Conservation (phyloP, 2,113 vertebrate species). For the Protomyctophum bolini region DNA sequence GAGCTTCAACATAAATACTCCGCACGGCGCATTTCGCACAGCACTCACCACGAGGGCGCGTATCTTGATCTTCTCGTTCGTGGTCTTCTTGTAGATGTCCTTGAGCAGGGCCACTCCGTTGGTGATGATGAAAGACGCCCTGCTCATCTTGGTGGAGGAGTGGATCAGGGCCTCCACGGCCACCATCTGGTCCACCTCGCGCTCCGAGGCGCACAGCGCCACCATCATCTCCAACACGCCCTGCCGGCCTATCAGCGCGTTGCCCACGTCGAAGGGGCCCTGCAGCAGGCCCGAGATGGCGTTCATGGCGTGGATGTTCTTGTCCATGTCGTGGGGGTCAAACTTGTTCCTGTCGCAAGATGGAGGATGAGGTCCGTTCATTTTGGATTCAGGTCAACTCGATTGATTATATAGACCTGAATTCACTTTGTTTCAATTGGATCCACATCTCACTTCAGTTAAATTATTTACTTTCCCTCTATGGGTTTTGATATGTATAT, state of each 20-base stretch:
- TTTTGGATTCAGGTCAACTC: too few species aligned
- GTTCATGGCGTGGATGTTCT: conserved; percentile 93
- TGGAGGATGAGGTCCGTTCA: background rate
- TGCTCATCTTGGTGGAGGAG: conserved; percentile 91
- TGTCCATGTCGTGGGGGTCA: conserved; percentile 96
- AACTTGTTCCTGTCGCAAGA: conserved; percentile 84
- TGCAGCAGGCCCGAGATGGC: conserved; percentile 92
- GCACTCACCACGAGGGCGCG: conserved; percentile 91
- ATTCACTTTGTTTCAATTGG: too few species aligned
- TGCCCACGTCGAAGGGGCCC: conserved; percentile 94
- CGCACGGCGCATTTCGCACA: too few species aligned
- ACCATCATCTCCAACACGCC: conserved; percentile 99
- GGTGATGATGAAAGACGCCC: conserved; percentile 94
- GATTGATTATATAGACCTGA: too few species aligned
- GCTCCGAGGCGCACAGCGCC: conserved; percentile 89
- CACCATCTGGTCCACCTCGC: conserved; percentile 94
- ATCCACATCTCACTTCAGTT: too few species aligned
- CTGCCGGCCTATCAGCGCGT: conserved; percentile 86
- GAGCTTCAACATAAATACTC: background rate
- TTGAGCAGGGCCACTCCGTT: conserved; percentile 92
- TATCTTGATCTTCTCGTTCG: conserved; percentile 98
- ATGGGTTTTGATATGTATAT: too few species aligned
- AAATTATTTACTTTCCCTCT: too few species aligned
- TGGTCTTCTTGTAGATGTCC: conserved; percentile 97
- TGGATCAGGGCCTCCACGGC: conserved; percentile 96